Percentiles rank a stretch among this genome's conserved stretches.
Evolutionary conservation across 30 jellyfish, hydroid and myxozoan genomes (phyloP).

Genomic region (Mastigias papua): DNA sequence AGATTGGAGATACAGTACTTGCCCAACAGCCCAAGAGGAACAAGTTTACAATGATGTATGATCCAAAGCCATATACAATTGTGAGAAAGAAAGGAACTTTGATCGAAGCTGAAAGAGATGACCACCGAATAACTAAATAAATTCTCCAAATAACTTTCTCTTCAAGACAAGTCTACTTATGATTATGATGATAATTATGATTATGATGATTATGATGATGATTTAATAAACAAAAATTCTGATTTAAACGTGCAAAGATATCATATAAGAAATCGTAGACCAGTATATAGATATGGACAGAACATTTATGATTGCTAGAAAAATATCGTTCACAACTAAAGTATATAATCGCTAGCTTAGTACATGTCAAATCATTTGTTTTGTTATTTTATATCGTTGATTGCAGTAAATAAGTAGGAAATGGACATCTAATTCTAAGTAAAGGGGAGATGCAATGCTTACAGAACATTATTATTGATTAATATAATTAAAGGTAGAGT

Average conservation of each 20-base stretch:
- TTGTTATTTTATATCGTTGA: not conserved
- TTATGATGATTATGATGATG: not conserved
- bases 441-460: not conserved
- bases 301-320: not conserved
- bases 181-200: not conserved
- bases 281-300: not conserved
- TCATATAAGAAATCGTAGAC: not conserved
- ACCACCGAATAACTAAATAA: not conserved
- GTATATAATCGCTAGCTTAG: not conserved
- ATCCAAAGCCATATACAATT: conserved; percentile 9
- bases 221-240: not conserved
- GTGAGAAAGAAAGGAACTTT: not conserved
- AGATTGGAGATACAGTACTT: conserved; percentile 8
- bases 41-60: not conserved
- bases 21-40: not conserved
- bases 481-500: not conserved
- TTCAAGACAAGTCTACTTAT: not conserved
- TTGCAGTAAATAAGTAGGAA: not conserved
- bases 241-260: not conserved
- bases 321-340: not conserved
- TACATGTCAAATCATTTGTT: not conserved
- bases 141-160: not conserved
- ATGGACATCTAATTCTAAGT: not conserved
- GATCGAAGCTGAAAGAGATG: not conserved
- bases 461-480: not conserved